Evolutionary conservation across 2,113 vertebrate genomes (phyloP).

Genomic region (Platysternon megacephalum): DNA sequence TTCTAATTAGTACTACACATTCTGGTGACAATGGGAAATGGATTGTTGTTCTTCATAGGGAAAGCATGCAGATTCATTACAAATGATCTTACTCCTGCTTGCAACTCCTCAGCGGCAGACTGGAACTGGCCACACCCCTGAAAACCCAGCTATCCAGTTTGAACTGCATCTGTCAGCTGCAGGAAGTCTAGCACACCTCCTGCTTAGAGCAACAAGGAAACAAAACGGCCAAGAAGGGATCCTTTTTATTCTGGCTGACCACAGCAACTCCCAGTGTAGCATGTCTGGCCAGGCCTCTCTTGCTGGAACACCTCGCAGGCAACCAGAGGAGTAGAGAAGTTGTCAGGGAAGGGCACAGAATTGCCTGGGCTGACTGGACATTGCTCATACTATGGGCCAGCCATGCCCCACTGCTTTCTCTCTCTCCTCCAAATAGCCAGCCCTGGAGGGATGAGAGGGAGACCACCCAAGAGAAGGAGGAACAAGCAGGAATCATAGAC

Average conservation of each 20-base stretch:
- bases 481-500: too few species aligned
- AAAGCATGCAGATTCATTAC: not conserved
- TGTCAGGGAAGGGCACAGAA: not conserved
- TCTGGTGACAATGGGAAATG: not conserved
- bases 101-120: not conserved
- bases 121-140: conserved; percentile 10
- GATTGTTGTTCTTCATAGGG: not conserved
- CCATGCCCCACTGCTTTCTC: too few species aligned
- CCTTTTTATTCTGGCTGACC: conserved; percentile 39
- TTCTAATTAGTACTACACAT: not conserved
- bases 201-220: conserved; percentile 60
- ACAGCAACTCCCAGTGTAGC: conserved; percentile 42
- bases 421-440: too few species aligned
- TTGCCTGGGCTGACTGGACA: not conserved
- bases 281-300: conserved; percentile 48
- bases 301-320: conserved; percentile 46
- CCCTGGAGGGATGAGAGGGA: too few species aligned
- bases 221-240: conserved; percentile 29
- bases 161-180: not conserved
- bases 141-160: conserved; percentile 14
- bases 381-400: not conserved
- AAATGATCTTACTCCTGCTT: not conserved
- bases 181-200: conserved; percentile 31
- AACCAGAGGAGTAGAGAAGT: not conserved
- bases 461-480: too few species aligned